Percentiles rank a stretch among this genome's conserved stretches.
These are phyloP conservation scores for Dolichallabes microphthalmus DNA, from an alignment of 2,113 vertebrate species.

Conservation along the genomic window DNA sequence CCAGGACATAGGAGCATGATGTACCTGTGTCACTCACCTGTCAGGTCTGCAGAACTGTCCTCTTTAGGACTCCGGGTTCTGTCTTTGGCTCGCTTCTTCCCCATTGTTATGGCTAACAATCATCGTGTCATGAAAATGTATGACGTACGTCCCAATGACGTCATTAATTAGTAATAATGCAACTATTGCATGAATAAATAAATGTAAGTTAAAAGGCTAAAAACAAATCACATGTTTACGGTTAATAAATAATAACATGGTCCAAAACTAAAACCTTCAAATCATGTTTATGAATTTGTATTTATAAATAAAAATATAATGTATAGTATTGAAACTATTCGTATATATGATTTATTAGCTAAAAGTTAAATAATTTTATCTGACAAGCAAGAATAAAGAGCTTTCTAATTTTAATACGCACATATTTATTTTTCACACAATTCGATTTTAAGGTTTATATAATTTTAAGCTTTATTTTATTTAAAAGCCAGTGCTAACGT, in stretches of 20 bases:
- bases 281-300: neutral
- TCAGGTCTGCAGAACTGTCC: conserved; percentile 60
- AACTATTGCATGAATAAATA: neutral
- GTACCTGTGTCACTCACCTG: conserved; percentile 58
- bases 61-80: conserved; percentile 60
- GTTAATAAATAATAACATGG: neutral
- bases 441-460: too few species aligned
- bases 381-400: neutral
- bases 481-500: neutral
- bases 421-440: too few species aligned
- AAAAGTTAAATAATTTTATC: neutral
- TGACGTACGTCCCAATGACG: neutral
- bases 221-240: neutral
- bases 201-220: neutral
- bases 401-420: too few species aligned
- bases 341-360: neutral
- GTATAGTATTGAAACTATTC: neutral
- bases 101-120: conserved; percentile 57
- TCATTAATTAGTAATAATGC: neutral
- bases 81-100: conserved; percentile 71
- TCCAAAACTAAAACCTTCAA: neutral
- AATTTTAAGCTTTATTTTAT: too few species aligned
- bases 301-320: neutral
- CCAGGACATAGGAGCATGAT: neutral
- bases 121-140: neutral